These are phyloP conservation scores for Carassius auratus DNA, from an alignment of 2,113 vertebrate genomes.

Conservation along the genomic window DNA sequence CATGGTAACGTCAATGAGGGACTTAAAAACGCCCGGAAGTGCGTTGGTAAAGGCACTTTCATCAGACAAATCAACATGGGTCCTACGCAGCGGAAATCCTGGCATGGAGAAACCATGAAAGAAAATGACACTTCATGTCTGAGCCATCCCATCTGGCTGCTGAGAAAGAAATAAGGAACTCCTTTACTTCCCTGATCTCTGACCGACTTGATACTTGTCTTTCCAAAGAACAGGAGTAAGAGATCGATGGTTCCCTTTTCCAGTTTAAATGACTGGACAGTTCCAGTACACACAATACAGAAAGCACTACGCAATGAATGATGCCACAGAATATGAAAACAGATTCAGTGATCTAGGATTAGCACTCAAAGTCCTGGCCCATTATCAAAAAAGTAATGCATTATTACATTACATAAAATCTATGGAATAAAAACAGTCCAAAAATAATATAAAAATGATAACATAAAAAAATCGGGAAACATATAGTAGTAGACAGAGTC, in stretches of 20 bases:
- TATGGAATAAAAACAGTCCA: background rate
- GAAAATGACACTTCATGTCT: constrained; percentile 10
- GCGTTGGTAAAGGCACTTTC: constrained; percentile 55
- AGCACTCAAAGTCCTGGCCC: background rate
- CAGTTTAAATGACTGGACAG: constrained; percentile 18
- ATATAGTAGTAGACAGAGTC: background rate
- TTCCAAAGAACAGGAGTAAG: constrained; percentile 23
- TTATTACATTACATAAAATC: background rate
- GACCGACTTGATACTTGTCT: constrained; percentile 34
- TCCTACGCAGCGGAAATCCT: constrained; percentile 68
- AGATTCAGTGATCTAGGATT: background rate
- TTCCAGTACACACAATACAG: background rate
- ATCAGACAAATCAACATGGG: constrained; percentile 55
- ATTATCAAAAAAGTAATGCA: background rate
- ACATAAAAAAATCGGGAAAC: background rate
- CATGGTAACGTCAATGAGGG: constrained; percentile 54
- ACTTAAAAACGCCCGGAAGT: constrained; percentile 53
- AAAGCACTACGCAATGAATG: background rate
- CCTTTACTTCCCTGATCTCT: constrained; percentile 14
- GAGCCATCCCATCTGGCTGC: constrained; percentile 7
- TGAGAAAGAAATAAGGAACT: constrained; percentile 50
- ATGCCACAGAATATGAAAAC: background rate
- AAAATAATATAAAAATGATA: background rate
- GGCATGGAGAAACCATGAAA: constrained; percentile 47
- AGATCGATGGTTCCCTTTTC: constrained; percentile 40